A percentile compares a stretch with the other conserved stretches of the same genome.
These are phyloP conservation scores for Perodicticus potto DNA, from an alignment of 2,797 vertebrate species.

Conservation along the genomic window DNA sequence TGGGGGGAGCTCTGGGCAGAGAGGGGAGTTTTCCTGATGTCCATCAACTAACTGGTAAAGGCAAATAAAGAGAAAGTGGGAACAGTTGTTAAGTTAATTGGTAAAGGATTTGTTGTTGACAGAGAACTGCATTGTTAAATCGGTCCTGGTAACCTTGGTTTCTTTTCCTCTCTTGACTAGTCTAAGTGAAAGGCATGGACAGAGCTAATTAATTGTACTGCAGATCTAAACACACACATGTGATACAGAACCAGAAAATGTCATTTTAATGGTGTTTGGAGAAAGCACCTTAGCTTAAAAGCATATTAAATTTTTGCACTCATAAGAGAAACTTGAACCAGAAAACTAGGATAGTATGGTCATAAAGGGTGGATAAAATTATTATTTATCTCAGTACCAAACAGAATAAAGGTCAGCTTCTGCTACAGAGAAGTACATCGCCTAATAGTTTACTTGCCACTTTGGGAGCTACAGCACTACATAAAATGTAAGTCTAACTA, in stretches of 20 bases:
- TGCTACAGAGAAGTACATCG: background rate
- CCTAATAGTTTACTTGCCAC: background rate
- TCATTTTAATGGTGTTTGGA: background rate
- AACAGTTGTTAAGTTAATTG: background rate
- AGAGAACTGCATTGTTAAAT: background rate
- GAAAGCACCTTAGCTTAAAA: background rate
- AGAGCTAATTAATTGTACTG: background rate
- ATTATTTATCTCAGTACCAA: background rate
- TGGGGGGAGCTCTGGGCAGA: background rate
- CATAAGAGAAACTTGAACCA: background rate
- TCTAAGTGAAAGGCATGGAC: background rate
- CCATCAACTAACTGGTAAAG: background rate
- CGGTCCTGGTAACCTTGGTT: background rate
- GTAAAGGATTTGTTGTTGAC: conserved; percentile 9
- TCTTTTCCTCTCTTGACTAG: background rate
- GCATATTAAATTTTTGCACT: background rate
- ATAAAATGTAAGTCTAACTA: background rate
- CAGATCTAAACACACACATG: background rate
- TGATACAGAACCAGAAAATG: background rate
- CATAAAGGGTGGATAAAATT: background rate
- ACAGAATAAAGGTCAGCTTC: background rate
- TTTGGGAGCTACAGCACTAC: background rate
- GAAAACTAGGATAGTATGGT: background rate
- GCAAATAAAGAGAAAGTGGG: background rate
- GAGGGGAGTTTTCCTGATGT: background rate